Evolutionary conservation across 2,797 vertebrate species (phyloP), one percentile per base, ranked within the genome.

Genomic region (Catostomus latipinnis): DNA sequence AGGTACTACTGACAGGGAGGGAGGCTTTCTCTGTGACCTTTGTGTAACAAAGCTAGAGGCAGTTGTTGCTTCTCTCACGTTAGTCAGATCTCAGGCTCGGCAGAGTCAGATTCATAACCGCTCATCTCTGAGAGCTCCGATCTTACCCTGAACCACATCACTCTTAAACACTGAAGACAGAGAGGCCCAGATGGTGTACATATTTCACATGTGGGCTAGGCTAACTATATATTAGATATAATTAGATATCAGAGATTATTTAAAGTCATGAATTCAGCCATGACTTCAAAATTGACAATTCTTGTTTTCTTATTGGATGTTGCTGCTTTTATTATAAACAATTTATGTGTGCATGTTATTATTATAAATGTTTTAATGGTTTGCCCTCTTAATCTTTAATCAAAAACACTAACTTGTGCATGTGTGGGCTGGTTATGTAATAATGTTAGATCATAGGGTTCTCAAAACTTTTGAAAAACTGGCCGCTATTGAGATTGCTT

Each of bases 191-290:
- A 54, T 13, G 6, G 34, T 0, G 10, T 14, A 76, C 11, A 48
- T 72, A 22, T 1, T 67, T 11, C 0, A 49, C 50, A 22, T 48
- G 11, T 18, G 4, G 81, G 78, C 60, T 68, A 89, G 83, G 86
- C 72, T 92, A 90, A 92, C 90, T 88, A 89, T 92, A 92, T 87
- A 79, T 83, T 62, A 66, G 48, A 83, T 75, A 81, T 75, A 57
- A 34, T 5, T 5, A 12, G 8, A 49, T 14, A 45, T 57, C 12
- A 58, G 46, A 8, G 18, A 56, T 13, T 53, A 11, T 68, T 67
- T 68, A 10, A 22, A 22, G 22, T 22, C 22, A 22, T 22, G 22
- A 22, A 22, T 22, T 22, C 22, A 22, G 22, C 22, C 22, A 22
- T 22, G 22, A 22, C 1, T 22, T 2, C 22, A 22, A 22, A 22